These are phyloP conservation scores for Glyphotaelius pellucidus DNA, from an alignment of 2,888 invertebrate species.

Conservation along the genomic window DNA sequence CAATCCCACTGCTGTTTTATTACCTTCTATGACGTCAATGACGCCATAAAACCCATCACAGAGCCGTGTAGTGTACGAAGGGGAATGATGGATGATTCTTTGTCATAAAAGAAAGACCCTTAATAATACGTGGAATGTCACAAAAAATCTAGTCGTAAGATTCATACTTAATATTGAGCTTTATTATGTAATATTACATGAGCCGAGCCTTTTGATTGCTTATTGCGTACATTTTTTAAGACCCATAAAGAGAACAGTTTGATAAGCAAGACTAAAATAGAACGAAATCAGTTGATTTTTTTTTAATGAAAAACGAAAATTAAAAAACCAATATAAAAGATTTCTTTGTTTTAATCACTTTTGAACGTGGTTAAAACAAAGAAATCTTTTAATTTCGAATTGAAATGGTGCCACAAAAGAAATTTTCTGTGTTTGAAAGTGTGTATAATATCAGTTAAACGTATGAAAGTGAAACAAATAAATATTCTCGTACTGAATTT, in stretches of 20 bases:
- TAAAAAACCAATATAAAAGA: too few species aligned
- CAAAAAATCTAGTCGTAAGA: background rate
- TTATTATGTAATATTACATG: background rate
- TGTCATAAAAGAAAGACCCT: background rate
- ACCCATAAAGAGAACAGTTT: background rate
- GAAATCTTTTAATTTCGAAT: too few species aligned
- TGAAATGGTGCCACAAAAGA: too few species aligned
- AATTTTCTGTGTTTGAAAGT: too few species aligned
- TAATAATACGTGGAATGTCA: background rate
- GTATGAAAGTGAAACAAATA: too few species aligned
- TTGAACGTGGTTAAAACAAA: too few species aligned
- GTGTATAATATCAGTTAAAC: too few species aligned
- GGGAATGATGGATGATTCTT: background rate
- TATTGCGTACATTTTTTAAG: background rate
- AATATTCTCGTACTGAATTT: too few species aligned
- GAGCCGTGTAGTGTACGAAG: background rate
- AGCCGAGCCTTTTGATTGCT: background rate
- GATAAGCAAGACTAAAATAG: background rate
- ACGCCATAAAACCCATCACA: background rate
- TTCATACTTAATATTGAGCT: background rate
- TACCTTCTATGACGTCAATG: background rate
- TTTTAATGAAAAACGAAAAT: too few species aligned
- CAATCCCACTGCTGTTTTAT: background rate
- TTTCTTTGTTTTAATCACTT: too few species aligned
- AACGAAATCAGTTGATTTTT: too few species aligned